These are phyloP conservation scores for Datnioides undecimradiatus DNA, from an alignment of 2,113 vertebrate species.

Conservation along the genomic window DNA sequence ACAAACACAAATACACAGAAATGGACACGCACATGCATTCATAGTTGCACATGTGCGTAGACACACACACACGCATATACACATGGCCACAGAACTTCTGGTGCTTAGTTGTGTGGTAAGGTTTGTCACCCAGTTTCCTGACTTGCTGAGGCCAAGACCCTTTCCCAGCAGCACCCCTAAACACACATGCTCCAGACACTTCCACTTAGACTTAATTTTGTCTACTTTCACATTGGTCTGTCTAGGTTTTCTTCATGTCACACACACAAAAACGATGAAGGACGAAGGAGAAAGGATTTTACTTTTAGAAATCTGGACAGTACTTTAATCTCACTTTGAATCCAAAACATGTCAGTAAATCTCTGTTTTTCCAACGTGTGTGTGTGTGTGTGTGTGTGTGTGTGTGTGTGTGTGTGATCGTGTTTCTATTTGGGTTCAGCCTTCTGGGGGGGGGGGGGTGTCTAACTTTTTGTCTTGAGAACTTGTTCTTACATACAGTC, in stretches of 20 bases:
- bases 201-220: slow-evolving; percentile 36
- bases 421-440: slow-evolving; percentile 39
- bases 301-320: not conserved
- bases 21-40: not conserved
- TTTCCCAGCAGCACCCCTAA: slow-evolving; percentile 40
- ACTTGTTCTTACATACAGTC: slow-evolving; percentile 57
- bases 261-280: not conserved
- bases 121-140: slow-evolving; percentile 68
- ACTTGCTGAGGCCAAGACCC: slow-evolving; percentile 31
- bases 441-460: not conserved
- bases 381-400: not conserved
- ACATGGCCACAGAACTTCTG: slow-evolving; percentile 46
- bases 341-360: slow-evolving; percentile 15
- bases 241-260: slow-evolving; percentile 19
- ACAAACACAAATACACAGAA: slow-evolving; percentile 7
- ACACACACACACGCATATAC: not conserved
- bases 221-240: slow-evolving; percentile 56
- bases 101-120: slow-evolving; percentile 64
- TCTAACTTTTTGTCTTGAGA: slow-evolving; percentile 60
- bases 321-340: not conserved
- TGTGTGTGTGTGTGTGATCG: not conserved
- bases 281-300: not conserved
- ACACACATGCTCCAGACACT: slow-evolving; percentile 34
- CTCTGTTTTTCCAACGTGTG: not conserved
- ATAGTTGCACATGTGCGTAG: not conserved